Conservation (phyloP, 2,113 vertebrate species). For the Shinisaurus crocodilurus region DNA sequence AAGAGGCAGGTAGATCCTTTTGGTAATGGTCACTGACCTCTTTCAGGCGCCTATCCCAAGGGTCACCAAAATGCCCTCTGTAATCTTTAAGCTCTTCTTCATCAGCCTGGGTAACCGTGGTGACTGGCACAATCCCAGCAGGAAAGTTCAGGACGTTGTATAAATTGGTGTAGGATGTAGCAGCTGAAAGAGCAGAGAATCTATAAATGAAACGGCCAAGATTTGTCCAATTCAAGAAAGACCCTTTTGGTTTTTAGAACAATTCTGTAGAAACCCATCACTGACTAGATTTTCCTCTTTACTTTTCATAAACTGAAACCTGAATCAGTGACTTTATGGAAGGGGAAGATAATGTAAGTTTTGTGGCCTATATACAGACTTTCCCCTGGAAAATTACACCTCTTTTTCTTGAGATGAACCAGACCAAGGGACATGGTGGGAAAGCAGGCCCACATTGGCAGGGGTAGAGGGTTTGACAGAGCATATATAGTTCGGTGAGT, state of each 20-base stretch:
- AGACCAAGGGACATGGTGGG: too few species aligned
- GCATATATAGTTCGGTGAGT: background rate
- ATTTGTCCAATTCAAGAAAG: too few species aligned
- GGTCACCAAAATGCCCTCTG: slow-evolving; percentile 76
- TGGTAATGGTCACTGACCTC: slow-evolving; percentile 68
- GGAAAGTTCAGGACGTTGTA: slow-evolving; percentile 89
- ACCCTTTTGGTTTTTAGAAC: too few species aligned
- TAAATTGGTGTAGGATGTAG: slow-evolving; percentile 65
- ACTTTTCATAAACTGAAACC: too few species aligned
- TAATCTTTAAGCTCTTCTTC: slow-evolving; percentile 81
- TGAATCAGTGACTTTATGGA: too few species aligned
- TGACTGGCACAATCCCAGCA: slow-evolving; percentile 84
- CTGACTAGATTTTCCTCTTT: too few species aligned
- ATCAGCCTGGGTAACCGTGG: slow-evolving; percentile 81
- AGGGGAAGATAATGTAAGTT: too few species aligned
- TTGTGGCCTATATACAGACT: too few species aligned
- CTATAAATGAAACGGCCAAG: background rate
- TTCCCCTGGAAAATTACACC: too few species aligned
- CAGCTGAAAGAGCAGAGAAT: slow-evolving; percentile 62
- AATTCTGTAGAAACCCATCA: too few species aligned
- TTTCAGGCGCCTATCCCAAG: slow-evolving; percentile 76
- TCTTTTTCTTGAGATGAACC: too few species aligned
- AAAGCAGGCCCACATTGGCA: too few species aligned
- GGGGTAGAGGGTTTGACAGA: background rate
- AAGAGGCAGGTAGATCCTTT: background rate